These are phyloP conservation scores for Schmidtea mediterranea DNA, from an alignment of 1,140 invertebrate genomes.

Conservation along the genomic window DNA sequence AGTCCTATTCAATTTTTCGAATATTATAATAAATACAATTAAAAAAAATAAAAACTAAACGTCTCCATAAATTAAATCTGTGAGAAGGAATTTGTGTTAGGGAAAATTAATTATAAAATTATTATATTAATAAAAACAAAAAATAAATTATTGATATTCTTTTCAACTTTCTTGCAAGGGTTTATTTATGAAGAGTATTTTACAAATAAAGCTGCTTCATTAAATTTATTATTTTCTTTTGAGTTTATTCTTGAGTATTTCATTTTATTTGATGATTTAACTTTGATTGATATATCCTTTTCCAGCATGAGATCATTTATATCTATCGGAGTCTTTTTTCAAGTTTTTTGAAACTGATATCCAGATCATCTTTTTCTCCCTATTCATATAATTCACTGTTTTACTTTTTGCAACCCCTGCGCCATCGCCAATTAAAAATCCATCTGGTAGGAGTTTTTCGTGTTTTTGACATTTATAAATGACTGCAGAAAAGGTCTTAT, in stretches of 20 bases:
- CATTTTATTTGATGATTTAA: conserved; percentile 63
- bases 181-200: conserved; percentile 93
- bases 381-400: conserved; percentile 81
- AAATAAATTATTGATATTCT: too few species aligned
- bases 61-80: too few species aligned
- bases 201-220: conserved; percentile 82
- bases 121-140: too few species aligned
- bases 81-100: too few species aligned
- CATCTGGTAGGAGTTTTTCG: conserved; percentile 60
- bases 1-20: too few species aligned
- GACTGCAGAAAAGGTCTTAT: conserved; percentile 83
- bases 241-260: too few species aligned
- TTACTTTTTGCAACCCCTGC: conserved; percentile 96
- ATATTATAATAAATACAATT: too few species aligned
- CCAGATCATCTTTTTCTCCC: conserved; percentile 77
- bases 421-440: conserved; percentile 88
- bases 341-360: conserved; percentile 92
- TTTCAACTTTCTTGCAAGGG: conserved; percentile 51
- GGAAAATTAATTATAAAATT: too few species aligned
- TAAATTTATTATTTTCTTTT: conserved; percentile 50
- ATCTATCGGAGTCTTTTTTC: conserved; percentile 88
- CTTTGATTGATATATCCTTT: conserved; percentile 41
- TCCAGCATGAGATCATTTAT: conserved; percentile 73
- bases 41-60: too few species aligned
- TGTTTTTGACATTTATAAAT: conserved; percentile 83